Conservation (phyloP, 2,888 invertebrate genomes). For the Gasteruption jaculator region DNA sequence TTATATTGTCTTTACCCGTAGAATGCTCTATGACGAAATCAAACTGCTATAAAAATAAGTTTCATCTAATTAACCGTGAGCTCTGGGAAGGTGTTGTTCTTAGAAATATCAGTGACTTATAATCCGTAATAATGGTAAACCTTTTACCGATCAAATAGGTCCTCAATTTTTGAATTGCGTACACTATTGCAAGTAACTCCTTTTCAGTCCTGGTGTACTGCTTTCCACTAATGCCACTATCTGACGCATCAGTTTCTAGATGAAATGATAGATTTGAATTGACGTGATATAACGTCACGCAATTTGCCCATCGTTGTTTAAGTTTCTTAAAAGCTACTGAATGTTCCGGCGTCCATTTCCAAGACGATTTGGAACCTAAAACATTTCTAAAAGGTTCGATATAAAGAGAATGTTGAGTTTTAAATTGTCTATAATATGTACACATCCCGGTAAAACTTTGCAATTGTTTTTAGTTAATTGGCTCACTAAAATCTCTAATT, state of each 20-base stretch:
- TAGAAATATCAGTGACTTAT: background rate
- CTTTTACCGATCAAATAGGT: background rate
- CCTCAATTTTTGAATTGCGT: no score
- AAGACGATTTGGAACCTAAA: constrained; percentile 11
- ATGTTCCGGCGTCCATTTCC: constrained; percentile 19
- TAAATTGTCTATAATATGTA: constrained; percentile 20
- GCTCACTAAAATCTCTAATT: constrained; percentile 26
- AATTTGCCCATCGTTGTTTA: no score
- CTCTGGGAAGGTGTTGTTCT: background rate
- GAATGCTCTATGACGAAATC: background rate
- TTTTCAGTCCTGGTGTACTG: background rate
- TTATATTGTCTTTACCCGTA: background rate
- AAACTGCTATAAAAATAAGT: background rate
- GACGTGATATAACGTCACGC: no score
- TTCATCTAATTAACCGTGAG: no score
- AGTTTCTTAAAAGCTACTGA: constrained; percentile 14
- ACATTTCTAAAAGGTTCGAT: constrained; percentile 18
- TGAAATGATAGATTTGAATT: no score
- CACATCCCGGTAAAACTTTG: constrained; percentile 24
- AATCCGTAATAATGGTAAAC: background rate
- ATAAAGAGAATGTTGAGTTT: constrained; percentile 9
- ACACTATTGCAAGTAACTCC: background rate
- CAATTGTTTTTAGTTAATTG: constrained; percentile 27
- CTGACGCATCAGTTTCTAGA: no score
- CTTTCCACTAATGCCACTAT: no score